Evolutionary conservation across 2,888 invertebrate genomes (phyloP), one percentile per base, ranked within the genome.

Genomic region (Drosophila neotestacea): DNA sequence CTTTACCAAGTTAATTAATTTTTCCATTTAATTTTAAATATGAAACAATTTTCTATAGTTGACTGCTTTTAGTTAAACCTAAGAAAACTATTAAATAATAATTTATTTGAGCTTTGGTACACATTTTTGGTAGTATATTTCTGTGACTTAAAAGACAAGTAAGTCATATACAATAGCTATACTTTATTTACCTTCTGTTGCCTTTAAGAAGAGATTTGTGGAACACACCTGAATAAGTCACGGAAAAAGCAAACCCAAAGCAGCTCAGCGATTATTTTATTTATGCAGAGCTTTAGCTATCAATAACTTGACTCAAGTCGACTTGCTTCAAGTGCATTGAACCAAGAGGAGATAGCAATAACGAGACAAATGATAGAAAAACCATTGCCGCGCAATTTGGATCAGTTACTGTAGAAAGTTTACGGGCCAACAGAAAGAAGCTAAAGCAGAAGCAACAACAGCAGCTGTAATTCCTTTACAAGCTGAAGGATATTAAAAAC

Each of bases 401-500:
- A 69, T 72, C 61, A 69, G 74, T 74, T 72, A 59, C 73, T 60
- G 73, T 46, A 34, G 42, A 11, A 41, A 66, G 41, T 47, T 42
- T 32, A 34, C 27, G 22, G 56, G 34, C 22, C 22, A 22, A 22
- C 2, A 22, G 22, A 22, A 22, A 22, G 22, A 22, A 22, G 22
- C 22, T 3, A 22, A 22, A 22, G 22, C 22, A 22, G 22, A 22
- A 22, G 22, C 22, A 22, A 22, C 32, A 34, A 16, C 48, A 59
- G 79, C 47, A 64, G 79, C 51, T 79, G 73, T 85, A 89, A 85
- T 89, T 70, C 76, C 85, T 81, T 73, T 76, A 78, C 89, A 87
- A 87, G 88, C 85, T 81, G 76, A 85, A 78, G 84, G 87, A 89
- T 85, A 89, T 89, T 87, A 89, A 85, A 89, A 89, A 89, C 89